These are phyloP conservation scores for Eublepharis macularius DNA, from an alignment of 2,113 vertebrate species.

Conservation along the genomic window DNA sequence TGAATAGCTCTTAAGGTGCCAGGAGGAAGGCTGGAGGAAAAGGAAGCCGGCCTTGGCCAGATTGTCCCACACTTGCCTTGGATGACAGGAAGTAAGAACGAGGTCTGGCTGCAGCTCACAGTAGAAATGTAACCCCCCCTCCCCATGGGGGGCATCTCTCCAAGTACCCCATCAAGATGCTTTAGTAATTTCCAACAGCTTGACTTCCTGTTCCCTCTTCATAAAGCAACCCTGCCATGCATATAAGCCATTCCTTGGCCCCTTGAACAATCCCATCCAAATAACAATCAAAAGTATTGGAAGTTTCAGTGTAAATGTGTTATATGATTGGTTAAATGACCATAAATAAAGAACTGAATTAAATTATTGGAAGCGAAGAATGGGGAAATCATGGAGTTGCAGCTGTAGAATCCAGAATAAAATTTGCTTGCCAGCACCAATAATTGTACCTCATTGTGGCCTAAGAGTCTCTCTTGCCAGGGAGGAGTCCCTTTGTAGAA, in stretches of 20 bases:
- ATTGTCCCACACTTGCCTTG: conserved; percentile 75
- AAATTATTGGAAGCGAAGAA: background rate
- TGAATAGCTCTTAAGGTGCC: conserved; percentile 77
- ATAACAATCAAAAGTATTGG: background rate
- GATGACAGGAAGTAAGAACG: conserved; percentile 78
- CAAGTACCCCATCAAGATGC: conserved; percentile 3
- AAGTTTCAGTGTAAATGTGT: too few relatives aligned
- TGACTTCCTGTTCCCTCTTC: background rate
- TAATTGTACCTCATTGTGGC: background rate
- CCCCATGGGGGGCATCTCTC: background rate
- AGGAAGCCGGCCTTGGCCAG: conserved; percentile 75
- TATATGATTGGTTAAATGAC: too few relatives aligned
- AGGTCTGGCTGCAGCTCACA: conserved; percentile 58
- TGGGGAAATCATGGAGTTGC: background rate
- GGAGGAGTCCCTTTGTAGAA: background rate
- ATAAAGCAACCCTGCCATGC: background rate
- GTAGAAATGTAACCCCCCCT: background rate
- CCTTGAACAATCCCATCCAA: background rate
- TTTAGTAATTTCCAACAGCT: background rate
- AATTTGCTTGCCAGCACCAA: too few relatives aligned
- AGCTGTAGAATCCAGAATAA: background rate
- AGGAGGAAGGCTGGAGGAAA: conserved; percentile 84
- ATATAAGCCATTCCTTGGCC: background rate
- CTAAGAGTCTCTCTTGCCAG: too few relatives aligned
- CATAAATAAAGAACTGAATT: too few relatives aligned